phyloP scores from a whole-genome alignment of 92 coral and sea anemone genomes.

The Porites evermanni region DNA sequence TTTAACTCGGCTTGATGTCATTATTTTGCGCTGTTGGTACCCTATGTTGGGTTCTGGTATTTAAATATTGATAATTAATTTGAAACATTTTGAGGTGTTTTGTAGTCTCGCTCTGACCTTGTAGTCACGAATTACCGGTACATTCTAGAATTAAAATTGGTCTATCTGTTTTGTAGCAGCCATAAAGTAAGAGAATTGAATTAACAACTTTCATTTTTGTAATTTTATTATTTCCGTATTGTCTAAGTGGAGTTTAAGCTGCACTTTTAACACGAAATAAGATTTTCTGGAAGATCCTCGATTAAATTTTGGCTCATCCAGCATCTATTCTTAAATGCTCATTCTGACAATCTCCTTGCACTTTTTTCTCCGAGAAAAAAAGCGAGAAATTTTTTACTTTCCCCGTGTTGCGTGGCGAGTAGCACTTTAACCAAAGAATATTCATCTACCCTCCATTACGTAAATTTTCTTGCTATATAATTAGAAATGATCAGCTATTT shows the following conservation, averaged over 20 bases:
- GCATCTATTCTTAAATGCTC: not conserved
- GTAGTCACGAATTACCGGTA: conserved; percentile 24
- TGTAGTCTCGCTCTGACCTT: conserved; percentile 27
- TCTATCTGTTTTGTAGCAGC: not conserved
- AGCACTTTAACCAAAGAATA: not conserved
- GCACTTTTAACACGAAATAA: not conserved
- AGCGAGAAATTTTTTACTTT: not conserved
- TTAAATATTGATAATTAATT: conserved; percentile 40
- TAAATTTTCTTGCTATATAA: not conserved
- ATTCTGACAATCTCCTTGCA: not conserved
- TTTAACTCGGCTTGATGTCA: conserved; percentile 47
- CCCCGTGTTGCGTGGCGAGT: not conserved
- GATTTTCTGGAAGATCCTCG: not conserved
- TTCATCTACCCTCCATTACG: not conserved
- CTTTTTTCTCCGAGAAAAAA: not conserved
- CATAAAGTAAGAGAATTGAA: not conserved
- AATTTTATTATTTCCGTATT: conserved; percentile 10
- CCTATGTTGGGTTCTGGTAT: not conserved
- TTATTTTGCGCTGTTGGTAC: conserved; percentile 34
- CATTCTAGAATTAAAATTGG: conserved; percentile 3
- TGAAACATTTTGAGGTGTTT: conserved; percentile 37
- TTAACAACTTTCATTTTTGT: not conserved
- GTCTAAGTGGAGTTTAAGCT: not conserved
- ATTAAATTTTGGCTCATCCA: not conserved
- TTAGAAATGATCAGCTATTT: no score